Evolutionary conservation across 2,113 vertebrate species (phyloP).

Genomic region (Trinectes maculatus): DNA sequence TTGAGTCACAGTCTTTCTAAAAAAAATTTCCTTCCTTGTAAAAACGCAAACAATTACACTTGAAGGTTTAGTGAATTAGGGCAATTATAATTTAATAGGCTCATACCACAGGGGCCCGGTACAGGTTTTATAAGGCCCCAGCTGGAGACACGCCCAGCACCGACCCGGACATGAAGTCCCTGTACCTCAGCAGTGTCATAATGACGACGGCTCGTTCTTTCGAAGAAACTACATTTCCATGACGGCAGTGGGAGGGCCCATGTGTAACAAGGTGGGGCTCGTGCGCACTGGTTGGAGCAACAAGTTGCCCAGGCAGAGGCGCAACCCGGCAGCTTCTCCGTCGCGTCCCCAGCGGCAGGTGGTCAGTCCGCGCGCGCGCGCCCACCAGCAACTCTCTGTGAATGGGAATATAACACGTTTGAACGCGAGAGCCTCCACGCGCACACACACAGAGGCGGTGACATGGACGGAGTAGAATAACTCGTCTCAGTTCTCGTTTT

Average conservation of each 20-base stretch:
- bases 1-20: too few relatives aligned
- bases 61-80: not conserved
- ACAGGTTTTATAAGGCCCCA: not conserved
- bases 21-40: not conserved
- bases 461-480: constrained; percentile 59
- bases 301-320: constrained; percentile 46
- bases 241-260: constrained; percentile 36
- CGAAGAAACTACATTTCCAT: constrained; percentile 74
- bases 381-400: constrained; percentile 7
- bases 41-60: not conserved
- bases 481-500: constrained; percentile 4
- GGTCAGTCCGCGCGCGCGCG: constrained; percentile 48
- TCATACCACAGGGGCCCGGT: too few relatives aligned
- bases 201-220: not conserved
- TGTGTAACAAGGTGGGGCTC: constrained; percentile 66
- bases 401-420: constrained; percentile 33
- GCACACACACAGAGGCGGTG: not conserved
- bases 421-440: not conserved
- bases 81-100: not conserved
- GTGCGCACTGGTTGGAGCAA: constrained; percentile 45
- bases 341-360: constrained; percentile 69
- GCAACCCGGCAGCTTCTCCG: not conserved
- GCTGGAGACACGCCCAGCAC: constrained; percentile 30
- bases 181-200: not conserved
- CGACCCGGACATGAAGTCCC: constrained; percentile 69